phyloP scores from a whole-genome alignment of 2,797 vertebrate species.

The Alexandromys oeconomus region DNA sequence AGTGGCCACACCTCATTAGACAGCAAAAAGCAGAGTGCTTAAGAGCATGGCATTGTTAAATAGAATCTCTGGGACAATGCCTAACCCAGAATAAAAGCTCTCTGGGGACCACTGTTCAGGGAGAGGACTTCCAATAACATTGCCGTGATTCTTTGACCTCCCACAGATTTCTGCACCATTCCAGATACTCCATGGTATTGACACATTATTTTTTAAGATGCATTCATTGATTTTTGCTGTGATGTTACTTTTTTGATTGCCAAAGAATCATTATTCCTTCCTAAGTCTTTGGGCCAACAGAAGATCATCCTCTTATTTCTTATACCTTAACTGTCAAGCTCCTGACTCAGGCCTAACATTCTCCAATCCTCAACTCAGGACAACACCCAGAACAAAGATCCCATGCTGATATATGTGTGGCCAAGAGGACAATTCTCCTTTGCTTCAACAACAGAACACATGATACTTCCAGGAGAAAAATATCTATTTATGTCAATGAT shows the following conservation, averaged over 20 bases:
- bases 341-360: not conserved
- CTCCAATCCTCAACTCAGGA: not conserved
- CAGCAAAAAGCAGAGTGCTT: constrained; percentile 38
- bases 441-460: not conserved
- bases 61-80: not conserved
- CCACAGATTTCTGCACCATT: not conserved
- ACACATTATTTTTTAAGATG: not conserved
- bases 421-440: not conserved
- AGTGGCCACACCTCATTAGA: not conserved
- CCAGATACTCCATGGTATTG: not conserved
- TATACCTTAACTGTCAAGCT: not conserved
- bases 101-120: not conserved
- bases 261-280: not conserved
- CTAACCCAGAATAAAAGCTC: not conserved
- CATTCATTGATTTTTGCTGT: not conserved
- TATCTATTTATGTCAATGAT: not conserved
- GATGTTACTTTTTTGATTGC: not conserved
- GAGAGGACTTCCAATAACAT: not conserved
- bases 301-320: not conserved
- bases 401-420: not conserved
- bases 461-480: not conserved
- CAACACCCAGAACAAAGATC: not conserved
- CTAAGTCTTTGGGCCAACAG: not conserved
- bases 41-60: not conserved
- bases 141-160: not conserved